phyloP scores from a whole-genome alignment of 2,888 invertebrate genomes.

The Yponomeuta malinellus region DNA sequence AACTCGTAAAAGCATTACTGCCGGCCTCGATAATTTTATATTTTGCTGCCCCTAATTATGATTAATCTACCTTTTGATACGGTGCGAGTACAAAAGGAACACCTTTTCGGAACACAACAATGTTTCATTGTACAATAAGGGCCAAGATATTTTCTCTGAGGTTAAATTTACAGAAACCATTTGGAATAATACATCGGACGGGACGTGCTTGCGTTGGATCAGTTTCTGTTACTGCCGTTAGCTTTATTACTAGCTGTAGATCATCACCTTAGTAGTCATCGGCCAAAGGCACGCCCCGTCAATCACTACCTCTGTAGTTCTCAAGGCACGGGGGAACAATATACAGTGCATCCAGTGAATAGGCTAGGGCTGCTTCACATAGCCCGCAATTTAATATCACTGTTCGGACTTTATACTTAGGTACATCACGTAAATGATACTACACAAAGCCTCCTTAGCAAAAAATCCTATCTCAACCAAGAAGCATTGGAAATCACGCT shows the following conservation, averaged over 20 bases:
- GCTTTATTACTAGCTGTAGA: constrained; percentile 32
- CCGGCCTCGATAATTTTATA: constrained; percentile 47
- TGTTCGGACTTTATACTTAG: constrained; percentile 51
- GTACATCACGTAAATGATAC: constrained; percentile 64
- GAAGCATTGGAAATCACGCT: constrained; percentile 30
- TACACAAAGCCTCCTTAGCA: constrained; percentile 32
- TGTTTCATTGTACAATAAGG: constrained; percentile 1
- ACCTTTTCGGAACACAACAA: not conserved
- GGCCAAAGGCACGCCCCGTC: constrained; percentile 29
- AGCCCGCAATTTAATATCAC: constrained; percentile 48
- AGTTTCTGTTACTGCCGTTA: constrained; percentile 33
- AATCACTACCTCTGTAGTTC: constrained; percentile 29
- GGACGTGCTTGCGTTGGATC: constrained; percentile 22
- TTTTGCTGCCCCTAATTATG: constrained; percentile 55
- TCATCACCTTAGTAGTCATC: constrained; percentile 32
- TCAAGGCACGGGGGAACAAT: constrained; percentile 38
- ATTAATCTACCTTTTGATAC: constrained; percentile 42
- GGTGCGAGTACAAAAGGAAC: constrained; percentile 10
- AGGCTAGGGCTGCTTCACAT: constrained; percentile 28
- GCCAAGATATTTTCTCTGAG: not conserved
- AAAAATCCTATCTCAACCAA: constrained; percentile 31
- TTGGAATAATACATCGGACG: constrained; percentile 3
- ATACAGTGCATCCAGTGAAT: constrained; percentile 21
- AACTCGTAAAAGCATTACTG: constrained; percentile 49
- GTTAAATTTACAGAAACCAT: not conserved